Percentiles rank a stretch among this genome's conserved stretches.
Conservation (phyloP, 2,113 vertebrate genomes). For the Cyanoramphus novaezelandiae region DNA sequence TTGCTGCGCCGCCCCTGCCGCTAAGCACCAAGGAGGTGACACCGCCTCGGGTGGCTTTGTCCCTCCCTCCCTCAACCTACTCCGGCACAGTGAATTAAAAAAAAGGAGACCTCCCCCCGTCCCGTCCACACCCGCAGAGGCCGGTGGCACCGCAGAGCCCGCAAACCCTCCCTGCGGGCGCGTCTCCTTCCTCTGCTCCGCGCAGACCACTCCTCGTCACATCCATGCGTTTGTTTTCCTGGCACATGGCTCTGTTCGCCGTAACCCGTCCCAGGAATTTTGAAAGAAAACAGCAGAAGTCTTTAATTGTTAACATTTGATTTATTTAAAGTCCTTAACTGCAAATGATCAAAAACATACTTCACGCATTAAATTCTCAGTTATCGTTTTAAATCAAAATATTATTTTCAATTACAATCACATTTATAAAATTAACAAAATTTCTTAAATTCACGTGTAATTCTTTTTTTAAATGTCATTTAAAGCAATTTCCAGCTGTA, state of each 20-base stretch:
- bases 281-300: slow-evolving; percentile 53
- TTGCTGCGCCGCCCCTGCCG: not conserved
- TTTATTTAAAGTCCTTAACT: slow-evolving; percentile 84
- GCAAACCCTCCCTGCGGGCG: not conserved
- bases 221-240: not conserved
- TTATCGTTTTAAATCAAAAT: slow-evolving; percentile 84
- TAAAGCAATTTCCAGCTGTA: slow-evolving; percentile 80
- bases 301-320: slow-evolving; percentile 73
- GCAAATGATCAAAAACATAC: slow-evolving; percentile 79
- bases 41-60: not conserved
- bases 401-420: slow-evolving; percentile 83
- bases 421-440: slow-evolving; percentile 86
- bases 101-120: not conserved
- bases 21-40: not conserved
- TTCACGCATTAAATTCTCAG: slow-evolving; percentile 76
- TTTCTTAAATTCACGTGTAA: slow-evolving; percentile 71
- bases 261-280: not conserved
- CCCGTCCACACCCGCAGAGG: not conserved
- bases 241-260: not conserved
- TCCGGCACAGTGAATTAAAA: not conserved
- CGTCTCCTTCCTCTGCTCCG: not conserved
- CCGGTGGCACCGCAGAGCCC: not conserved
- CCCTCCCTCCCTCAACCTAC: not conserved
- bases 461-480: slow-evolving; percentile 72
- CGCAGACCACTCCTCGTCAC: not conserved